Evolutionary conservation across 2,797 vertebrate species (phyloP), one percentile per base, ranked within the genome.

Genomic region (Eidolon dupreanum): DNA sequence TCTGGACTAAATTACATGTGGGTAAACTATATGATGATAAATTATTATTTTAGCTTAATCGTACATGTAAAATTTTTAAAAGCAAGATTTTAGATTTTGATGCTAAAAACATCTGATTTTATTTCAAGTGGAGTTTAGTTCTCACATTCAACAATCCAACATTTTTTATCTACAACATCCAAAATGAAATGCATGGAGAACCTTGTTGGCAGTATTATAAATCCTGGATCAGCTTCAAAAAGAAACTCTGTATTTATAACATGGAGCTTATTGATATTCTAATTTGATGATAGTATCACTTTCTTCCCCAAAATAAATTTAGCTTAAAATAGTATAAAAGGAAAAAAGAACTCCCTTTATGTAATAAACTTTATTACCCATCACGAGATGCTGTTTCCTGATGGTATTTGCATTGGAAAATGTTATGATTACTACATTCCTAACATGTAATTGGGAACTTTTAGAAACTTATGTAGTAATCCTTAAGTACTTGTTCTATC

Each of bases 281-380:
- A 88, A 82, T 95, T 92, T 96, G 78, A 92, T 92, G 57, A 87
- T 79, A 92, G 31, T 94, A 97, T 92, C 78, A 85, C 71, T 84
- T 90, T 90, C 89, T 89, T 71, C 84, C 93, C 90, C 94, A 94
- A 92, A 97, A 91, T 95, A 94, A 88, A 75, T 68, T 92, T 74
- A 88, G n/a, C 22, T 79, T 93, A 87, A 94, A 96, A 19, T 78
- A 79, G 6, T n/a, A 61, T 33, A 83, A 94, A 82, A 79, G 22
- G 51, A 88, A 79, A 89, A 93, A 85, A 53, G 24, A 93, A 94
- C 82, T 55, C 26, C 63, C 36, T n/a, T 51, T 5, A 86, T 66
- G 15, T 86, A 88, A 96, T 92, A 94, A 93, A 87, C 49, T 95
- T 96, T 61, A 93, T 73, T 79, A 85, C 65, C 68, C 33, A 65